Base-by-base conservation (phyloP, 1,140 invertebrate genomes). In the Diploscapter pachys region DNA sequence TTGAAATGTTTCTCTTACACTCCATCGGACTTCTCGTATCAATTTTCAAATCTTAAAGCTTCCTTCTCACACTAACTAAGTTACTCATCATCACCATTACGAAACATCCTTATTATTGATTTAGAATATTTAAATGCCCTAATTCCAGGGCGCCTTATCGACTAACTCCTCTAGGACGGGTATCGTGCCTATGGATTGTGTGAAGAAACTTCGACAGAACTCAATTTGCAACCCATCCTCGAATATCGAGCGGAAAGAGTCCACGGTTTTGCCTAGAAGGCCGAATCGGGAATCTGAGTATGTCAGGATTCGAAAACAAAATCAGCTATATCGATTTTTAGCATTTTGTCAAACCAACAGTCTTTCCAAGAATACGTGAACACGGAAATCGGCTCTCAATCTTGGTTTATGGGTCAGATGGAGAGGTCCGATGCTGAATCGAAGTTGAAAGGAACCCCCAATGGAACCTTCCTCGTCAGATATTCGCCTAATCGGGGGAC, bases 381-480 rank as follows among this genome's bases (percentile, higher is more conserved):
- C 61, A 79, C 73, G 11, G 77, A 75, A n/a, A 67, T 79, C 3
- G 50, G 4, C 3, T 65, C 49, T 8, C 78, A 78, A 59, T 52
- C 56, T 31, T 79, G 79, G 79, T 80, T 72, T 52, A 73, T 80
- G 78, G 79, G 78, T 9, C 63, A 68, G 4, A 72, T 80, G 63
- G 57, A 65, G 54, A 11, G 79, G 48, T 13, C 51, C 5, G 63
- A 72, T 56, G 75, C 78, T 3, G 68, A 76, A 53, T 68, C 13
- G 13, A 71, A 63, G 48, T 54, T 80, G 53, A 67, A 50, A 56
- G 74, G 79, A 56, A 72, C 62, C 11, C 73, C 79, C 8, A 80
- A 79, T 48, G 79, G 79, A 59, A 80, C 78, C 3, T 80, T 76
- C 53, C 62, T 80, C 49, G 79, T 80, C 8, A 62, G 79, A 55